Evolutionary conservation across 2,113 vertebrate species (phyloP).

Genomic region (Amphilophus citrinellus): DNA sequence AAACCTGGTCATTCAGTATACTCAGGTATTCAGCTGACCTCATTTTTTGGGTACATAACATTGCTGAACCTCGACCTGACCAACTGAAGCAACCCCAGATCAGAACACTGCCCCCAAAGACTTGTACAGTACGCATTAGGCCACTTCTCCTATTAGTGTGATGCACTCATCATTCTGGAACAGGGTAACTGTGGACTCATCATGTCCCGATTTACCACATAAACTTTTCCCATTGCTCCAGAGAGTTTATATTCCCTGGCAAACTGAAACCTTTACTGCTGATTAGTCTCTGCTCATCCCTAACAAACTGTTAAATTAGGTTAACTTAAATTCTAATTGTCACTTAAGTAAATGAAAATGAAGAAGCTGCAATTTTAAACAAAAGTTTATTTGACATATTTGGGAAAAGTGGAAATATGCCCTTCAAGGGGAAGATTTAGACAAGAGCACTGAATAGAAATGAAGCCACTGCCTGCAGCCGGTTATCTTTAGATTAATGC

Average conservation of each 20-base stretch:
- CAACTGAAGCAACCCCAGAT: background rate
- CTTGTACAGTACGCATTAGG: no score
- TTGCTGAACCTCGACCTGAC: background rate
- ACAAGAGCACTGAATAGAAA: fast-evolving
- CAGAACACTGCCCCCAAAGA: background rate
- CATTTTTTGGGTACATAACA: background rate
- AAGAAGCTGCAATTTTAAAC: slow-evolving; percentile 2
- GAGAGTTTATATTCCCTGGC: background rate
- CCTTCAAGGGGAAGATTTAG: background rate
- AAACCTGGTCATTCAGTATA: background rate
- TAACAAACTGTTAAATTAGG: background rate
- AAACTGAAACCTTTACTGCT: background rate
- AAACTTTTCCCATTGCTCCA: no score
- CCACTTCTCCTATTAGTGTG: background rate
- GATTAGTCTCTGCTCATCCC: background rate
- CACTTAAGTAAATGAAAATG: background rate
- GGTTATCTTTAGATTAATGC: slow-evolving; percentile 21
- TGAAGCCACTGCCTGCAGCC: background rate
- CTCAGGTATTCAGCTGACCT: background rate
- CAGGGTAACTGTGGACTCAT: background rate
- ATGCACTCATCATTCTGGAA: background rate
- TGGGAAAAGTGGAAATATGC: background rate
- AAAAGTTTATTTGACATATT: slow-evolving; percentile 13
- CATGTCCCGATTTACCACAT: fast-evolving
- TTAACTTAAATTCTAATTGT: fast-evolving